Evolutionary conservation across 2,113 vertebrate genomes (phyloP).

Genomic region (Ia io): DNA sequence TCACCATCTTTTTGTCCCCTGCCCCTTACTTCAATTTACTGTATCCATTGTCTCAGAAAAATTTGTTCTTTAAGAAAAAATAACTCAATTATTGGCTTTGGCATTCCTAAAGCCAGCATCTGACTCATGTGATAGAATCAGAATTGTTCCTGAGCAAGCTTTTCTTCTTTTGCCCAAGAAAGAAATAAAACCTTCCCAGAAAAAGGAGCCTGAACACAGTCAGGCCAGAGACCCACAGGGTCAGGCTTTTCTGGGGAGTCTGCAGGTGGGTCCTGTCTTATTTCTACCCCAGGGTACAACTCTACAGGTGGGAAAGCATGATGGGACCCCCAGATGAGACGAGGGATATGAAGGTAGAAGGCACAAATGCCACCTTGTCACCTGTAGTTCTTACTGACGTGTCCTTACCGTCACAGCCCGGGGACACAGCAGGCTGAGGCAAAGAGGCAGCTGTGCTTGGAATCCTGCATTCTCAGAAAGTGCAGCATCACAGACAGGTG

Average conservation of each 20-base stretch:
- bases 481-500: accelerated
- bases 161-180: background rate
- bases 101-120: background rate
- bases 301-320: too few relatives aligned
- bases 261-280: background rate
- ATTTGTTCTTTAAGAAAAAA: background rate
- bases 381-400: background rate
- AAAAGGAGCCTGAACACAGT: background rate
- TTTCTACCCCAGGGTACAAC: background rate
- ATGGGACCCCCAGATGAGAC: background rate
- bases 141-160: background rate
- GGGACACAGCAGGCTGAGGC: background rate
- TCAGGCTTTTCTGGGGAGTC: too few relatives aligned
- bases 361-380: background rate
- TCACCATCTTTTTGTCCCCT: background rate
- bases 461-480: background rate
- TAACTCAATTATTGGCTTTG: background rate
- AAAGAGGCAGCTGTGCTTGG: accelerated
- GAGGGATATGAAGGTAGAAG: background rate
- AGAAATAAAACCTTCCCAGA: background rate
- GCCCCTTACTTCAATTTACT: background rate
- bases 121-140: background rate
- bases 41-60: background rate
- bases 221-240: background rate
- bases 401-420: background rate